These are phyloP conservation scores for Ibidorhyncha struthersii DNA, from an alignment of 2,113 vertebrate genomes.

Conservation along the genomic window DNA sequence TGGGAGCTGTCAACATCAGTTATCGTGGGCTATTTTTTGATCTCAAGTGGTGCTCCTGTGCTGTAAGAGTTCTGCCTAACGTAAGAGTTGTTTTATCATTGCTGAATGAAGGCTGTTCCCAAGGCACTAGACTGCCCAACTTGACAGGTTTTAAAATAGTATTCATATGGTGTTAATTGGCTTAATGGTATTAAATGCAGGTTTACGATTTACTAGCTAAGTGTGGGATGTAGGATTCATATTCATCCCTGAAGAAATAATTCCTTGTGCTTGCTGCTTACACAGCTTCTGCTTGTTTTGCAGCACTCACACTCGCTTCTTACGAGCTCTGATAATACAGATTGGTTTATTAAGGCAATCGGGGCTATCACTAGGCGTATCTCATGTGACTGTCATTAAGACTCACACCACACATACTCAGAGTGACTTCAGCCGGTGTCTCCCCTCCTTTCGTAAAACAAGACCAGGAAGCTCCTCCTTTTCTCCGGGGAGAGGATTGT, in stretches of 20 bases:
- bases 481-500: background rate
- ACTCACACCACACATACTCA: background rate
- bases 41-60: background rate
- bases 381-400: background rate
- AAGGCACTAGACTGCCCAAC: background rate
- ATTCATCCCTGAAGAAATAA: background rate
- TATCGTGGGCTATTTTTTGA: background rate
- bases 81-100: background rate
- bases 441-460: background rate
- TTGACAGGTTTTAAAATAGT: background rate
- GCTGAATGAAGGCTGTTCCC: background rate
- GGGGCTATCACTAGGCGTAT: background rate
- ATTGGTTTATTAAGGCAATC: background rate
- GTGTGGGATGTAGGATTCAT: background rate
- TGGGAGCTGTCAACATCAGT: background rate
- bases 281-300: background rate
- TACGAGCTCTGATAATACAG: background rate
- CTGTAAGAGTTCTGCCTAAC: background rate
- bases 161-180: background rate
- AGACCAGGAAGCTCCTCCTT: background rate
- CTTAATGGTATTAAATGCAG: constrained; percentile 4
- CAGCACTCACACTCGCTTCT: background rate
- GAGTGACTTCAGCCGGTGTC: background rate
- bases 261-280: background rate
- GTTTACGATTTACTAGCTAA: background rate